These are phyloP conservation scores for Calosoma granatense DNA, from an alignment of 1,140 invertebrate genomes.

Conservation along the genomic window DNA sequence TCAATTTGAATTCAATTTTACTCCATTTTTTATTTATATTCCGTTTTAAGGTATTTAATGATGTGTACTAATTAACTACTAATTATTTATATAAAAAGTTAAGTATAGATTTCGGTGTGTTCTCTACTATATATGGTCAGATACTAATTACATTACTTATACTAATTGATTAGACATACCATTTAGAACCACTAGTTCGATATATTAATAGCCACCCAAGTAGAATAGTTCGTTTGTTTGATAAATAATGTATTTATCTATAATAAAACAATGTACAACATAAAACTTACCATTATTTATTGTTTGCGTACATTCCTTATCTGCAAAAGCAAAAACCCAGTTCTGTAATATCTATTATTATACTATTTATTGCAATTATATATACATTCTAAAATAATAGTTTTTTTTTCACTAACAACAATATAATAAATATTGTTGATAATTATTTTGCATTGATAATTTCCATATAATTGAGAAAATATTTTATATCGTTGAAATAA, in stretches of 20 bases:
- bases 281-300: too few species aligned
- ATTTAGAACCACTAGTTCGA: not conserved
- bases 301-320: too few species aligned
- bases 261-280: too few species aligned
- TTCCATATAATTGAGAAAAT: not conserved
- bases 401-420: not conserved
- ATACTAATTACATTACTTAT: not conserved
- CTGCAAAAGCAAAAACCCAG: too few species aligned
- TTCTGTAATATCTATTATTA: not conserved
- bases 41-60: too few species aligned
- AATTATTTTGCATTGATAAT: not conserved
- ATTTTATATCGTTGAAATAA: conserved; percentile 5
- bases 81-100: not conserved
- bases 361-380: not conserved
- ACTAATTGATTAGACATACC: not conserved
- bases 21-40: too few species aligned
- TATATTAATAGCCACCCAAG: not conserved
- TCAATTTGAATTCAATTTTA: too few species aligned
- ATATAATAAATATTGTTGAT: not conserved
- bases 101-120: not conserved
- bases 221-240: not conserved
- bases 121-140: not conserved
- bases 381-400: too few species aligned
- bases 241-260: too few species aligned
- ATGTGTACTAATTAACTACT: not conserved